Base-by-base conservation (phyloP, 2,888 invertebrate genomes). In the Desoria tigrina region DNA sequence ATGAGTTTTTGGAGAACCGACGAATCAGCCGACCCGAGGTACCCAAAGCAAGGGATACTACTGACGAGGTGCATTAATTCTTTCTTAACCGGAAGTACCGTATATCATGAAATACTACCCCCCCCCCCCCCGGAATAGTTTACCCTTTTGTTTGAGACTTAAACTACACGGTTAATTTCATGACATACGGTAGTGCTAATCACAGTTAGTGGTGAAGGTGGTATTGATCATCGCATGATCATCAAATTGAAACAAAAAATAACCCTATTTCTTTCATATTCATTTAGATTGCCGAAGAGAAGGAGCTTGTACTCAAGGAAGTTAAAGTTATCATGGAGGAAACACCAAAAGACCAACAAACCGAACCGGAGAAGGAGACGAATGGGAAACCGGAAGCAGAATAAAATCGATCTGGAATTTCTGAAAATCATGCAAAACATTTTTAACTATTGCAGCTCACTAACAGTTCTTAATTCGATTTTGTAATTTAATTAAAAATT, bases 1-100 rank as follows among this genome's bases (percentile, higher is more conserved):
- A 66, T 55, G 77, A 79, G 58, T 78, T 77, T 64, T 32, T 71
- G 26, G 63, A 74, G 42, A 24, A 16, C 14, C 23, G 16, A 37
- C 37, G 60, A 23, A 23, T 56, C 14, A 57, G 50, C 18, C 18
- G 27, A 28, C 57, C 56, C 1, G 49, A 55, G 1, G 4, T 2
- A 27, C 16, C 9, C 2, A 4, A 14, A 1, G 27, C 37, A 1
- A 14, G 56, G n/a, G 23, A 49, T 11, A 55, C 50, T n/a, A 28
- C 28, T 4, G 50, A 56, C 32, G 61, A 51, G 39, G 56, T 60
- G 1, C 39, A 23, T 2, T 49, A 9, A 7, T 16, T 7, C 14
- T 9, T 11, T 11, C 18, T n/a, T 49, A 7, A 49, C 49, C 16
- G 16, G 11, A 49, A 16, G 9, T 49, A n/a, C n/a, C 39, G 39